phyloP scores from a whole-genome alignment of 35 echinoderm and acorn worm genomes.

The Stichopus chloronotus region DNA sequence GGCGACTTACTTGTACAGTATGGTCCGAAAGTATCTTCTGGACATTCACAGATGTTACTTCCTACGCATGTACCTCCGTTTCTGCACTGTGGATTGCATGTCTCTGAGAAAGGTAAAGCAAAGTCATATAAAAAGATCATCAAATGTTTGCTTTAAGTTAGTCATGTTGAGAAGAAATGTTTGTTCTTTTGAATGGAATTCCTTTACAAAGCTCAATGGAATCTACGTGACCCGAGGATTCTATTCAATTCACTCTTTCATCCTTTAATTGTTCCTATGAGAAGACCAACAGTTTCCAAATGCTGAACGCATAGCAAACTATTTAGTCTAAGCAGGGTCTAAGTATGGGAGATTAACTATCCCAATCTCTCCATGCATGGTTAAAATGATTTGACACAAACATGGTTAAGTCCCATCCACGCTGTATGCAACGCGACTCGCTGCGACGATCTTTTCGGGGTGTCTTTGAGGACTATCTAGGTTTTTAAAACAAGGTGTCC shows the following conservation, averaged over 20 bases:
- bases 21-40: conserved; percentile 15
- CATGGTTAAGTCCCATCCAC: no score
- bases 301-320: no score
- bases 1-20: conserved; percentile 50
- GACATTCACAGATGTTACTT: conserved; percentile 38
- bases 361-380: no score
- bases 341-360: no score
- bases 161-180: conserved; percentile 11
- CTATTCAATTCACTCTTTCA: not conserved
- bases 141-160: conserved; percentile 40
- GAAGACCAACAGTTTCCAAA: no score
- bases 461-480: no score
- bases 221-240: not conserved
- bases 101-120: conserved; percentile 3
- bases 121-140: conserved; percentile 9
- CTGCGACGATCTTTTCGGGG: no score
- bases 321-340: no score
- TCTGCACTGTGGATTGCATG: conserved; percentile 40
- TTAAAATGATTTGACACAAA: no score
- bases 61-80: conserved; percentile 42
- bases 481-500: no score
- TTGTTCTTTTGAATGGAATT: not conserved
- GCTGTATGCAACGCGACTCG: no score
- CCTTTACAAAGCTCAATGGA: conserved; percentile 25
- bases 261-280: no score